A percentile compares a stretch with the other conserved stretches of the same genome.
These are phyloP conservation scores for Tragelaphus buxtoni DNA, from an alignment of 2,113 vertebrate genomes.

Conservation along the genomic window DNA sequence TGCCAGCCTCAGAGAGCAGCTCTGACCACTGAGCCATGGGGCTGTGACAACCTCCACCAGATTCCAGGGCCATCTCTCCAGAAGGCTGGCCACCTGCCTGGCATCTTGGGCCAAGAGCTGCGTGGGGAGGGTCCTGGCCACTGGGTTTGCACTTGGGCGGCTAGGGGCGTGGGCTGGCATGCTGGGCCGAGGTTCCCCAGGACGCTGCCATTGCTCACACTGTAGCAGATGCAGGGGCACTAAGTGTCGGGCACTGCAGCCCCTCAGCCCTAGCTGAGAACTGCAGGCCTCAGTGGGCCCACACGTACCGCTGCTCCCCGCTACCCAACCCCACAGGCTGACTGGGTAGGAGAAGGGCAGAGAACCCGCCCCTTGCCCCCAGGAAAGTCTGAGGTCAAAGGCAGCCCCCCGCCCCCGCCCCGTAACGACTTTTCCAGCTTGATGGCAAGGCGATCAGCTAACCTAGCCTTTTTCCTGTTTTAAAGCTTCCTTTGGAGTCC, in stretches of 20 bases:
- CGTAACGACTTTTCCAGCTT: fast-evolving
- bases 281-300: background rate
- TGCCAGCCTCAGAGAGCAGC: background rate
- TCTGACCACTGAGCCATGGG: background rate
- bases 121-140: background rate
- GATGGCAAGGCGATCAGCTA: fast-evolving
- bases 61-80: background rate
- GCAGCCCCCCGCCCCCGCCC: fast-evolving
- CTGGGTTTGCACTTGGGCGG: background rate
- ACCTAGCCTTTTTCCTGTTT: slow-evolving; percentile 58
- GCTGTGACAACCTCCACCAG: background rate
- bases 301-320: fast-evolving
- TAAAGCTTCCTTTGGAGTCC: slow-evolving; percentile 94
- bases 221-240: background rate
- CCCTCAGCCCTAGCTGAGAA: background rate
- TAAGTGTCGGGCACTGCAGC: no score
- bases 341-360: no score
- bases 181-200: background rate
- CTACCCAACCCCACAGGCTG: background rate
- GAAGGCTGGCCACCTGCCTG: background rate
- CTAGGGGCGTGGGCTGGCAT: background rate
- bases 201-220: background rate
- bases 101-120: background rate
- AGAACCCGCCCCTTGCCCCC: background rate
- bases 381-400: background rate